Evolutionary conservation across 1,140 invertebrate species (phyloP), one percentile per base, ranked within the genome.

Genomic region (Samia ricini): DNA sequence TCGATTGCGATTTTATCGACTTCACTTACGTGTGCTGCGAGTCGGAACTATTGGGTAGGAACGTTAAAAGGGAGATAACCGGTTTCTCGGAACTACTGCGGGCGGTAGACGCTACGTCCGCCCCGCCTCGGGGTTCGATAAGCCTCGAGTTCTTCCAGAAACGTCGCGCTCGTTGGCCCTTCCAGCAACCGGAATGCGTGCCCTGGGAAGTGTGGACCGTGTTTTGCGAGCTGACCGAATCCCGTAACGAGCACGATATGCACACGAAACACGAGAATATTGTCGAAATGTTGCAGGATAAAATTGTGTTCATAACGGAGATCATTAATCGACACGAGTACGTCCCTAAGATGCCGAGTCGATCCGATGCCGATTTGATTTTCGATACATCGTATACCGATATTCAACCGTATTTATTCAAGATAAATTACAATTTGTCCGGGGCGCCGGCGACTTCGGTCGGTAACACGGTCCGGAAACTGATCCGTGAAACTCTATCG

Each of bases 151-250:
- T 99, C 91, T 99, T 97, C 91, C 96, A 98, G 81, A 97, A 95
- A 81, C 97, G 97, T 79, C 95, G 95, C 75, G 94, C 94, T 55
- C 93, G 95, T 54, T 99, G 97, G 97, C 94, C 95, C 6, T 97
- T 98, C 76, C 93, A 95, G 61, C 33, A 42, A 42, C 92, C 94
- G 6, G 97, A 99, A 79, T 96, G 95, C 77, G 97, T 98, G 76
- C 97, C 98, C 0, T 99, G 98, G 98, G 98, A 99, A 84, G 96
- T 99, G 12, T 99, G 98, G 98, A 98, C 97, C 20, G 93, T 99
- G 0, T 94, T 96, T 66, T 91, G 99, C 26, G 97, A 98, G 81
- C 91, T 98, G 8, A 95, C 98, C 15, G 95, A 95, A 69, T 90
- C 98, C 24, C 93, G 94, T 61, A 97, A 94, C 79, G 97, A 98